Evolutionary conservation across 2,888 invertebrate genomes (phyloP), one percentile per base, ranked within the genome.

Genomic region (Caenorhabditis sp.): DNA sequence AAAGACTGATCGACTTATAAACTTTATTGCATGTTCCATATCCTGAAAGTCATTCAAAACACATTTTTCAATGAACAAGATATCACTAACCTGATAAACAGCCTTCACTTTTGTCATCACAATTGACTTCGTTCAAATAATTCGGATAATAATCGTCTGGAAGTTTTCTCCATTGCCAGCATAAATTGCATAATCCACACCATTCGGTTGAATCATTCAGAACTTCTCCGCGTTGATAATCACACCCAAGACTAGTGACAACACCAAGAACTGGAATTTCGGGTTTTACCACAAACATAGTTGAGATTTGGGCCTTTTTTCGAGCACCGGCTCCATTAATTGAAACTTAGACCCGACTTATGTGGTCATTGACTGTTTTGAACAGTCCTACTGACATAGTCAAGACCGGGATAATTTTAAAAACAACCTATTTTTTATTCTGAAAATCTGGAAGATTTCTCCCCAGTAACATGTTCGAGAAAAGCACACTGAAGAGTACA

Each of bases 51-150:
- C 36, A n/a, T 50, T 58, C 62, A 59, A 70, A 66, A 12, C 36
- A 37, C 36, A 5, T n/a, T 51, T 37, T 62, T 66, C 51, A 19
- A 58, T 19, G 49, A 57, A 57, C 1, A 51, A 51, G 8, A 51
- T 4, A 21, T 21, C 4, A 21, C 19, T 55, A 50, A 79, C 81
- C 81, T 65, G 74, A 69, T 51, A 81, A 66, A 62, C 81, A 81
- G 51, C 68, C 69, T 63, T 67, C 66, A 66, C 79, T 79, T 8
- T 64, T 66, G 26, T 57, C 53, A 62, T 79, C 77, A 62, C 81
- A 81, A 62, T 62, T 73, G 58, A 81, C 79, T 74, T 81, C 81
- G 65, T 81, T 81, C 31, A 81, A 62, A 62, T 77, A 79, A 61
- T 66, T 70, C 5, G 81, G 81, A 54, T 69, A 81, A 68, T 78